Evolutionary conservation across 2,888 invertebrate genomes (phyloP).

Genomic region (Acanthosepion esculentum): DNA sequence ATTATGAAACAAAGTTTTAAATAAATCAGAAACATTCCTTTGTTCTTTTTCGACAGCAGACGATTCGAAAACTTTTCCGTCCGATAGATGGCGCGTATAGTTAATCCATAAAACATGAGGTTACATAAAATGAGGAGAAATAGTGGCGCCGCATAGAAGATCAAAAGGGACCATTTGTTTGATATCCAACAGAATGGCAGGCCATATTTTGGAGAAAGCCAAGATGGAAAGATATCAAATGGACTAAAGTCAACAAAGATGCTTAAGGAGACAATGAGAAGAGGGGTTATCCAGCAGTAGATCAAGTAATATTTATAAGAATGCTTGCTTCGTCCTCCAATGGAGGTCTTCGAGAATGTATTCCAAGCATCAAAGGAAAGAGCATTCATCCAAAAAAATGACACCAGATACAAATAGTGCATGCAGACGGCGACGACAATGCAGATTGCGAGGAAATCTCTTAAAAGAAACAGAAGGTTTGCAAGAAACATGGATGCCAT

Average conservation of each 20-base stretch:
- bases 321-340: background rate
- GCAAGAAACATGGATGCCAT: constrained; percentile 76
- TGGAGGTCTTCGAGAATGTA: constrained; percentile 69
- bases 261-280: background rate
- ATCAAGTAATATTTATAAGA: background rate
- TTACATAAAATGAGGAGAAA: background rate
- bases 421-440: constrained; percentile 74
- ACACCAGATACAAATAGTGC: constrained; percentile 77
- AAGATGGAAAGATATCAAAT: background rate
- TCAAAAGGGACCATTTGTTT: background rate
- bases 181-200: background rate
- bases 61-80: background rate
- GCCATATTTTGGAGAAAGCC: background rate
- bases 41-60: background rate
- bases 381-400: constrained; percentile 79
- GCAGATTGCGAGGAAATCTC: constrained; percentile 49
- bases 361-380: constrained; percentile 80
- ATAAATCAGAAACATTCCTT: background rate
- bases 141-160: background rate
- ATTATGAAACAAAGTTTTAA: constrained; percentile 42
- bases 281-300: background rate
- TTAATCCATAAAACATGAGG: background rate
- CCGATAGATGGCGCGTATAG: constrained; percentile 12
- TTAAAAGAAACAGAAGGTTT: constrained; percentile 77
- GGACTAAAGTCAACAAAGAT: background rate